A percentile compares a stretch with the other conserved stretches of the same genome.
Evolutionary conservation across 2,797 vertebrate species (phyloP).

Genomic region (Cyprinodon diabolis): DNA sequence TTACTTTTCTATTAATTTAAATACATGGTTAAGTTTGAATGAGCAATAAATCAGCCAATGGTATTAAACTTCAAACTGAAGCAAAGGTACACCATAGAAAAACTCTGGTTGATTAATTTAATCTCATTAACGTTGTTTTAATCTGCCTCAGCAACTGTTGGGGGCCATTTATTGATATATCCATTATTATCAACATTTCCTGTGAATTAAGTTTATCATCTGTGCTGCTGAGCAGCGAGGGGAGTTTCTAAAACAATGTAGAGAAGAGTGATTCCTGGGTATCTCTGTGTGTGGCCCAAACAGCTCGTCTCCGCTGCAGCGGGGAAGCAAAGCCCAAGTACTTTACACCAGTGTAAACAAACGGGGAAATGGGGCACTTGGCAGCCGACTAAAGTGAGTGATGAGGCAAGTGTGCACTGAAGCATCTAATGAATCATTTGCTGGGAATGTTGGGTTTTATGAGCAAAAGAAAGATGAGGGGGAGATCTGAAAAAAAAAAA

Average conservation of each 20-base stretch:
- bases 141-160: background rate
- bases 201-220: constrained; percentile 50
- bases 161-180: constrained; percentile 15
- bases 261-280: constrained; percentile 58
- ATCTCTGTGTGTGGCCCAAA: constrained; percentile 76
- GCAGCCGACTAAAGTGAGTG: constrained; percentile 75
- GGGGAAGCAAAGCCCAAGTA: constrained; percentile 66
- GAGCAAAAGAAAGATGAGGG: constrained; percentile 71
- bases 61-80: too few relatives aligned
- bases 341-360: constrained; percentile 78
- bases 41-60: background rate
- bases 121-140: too few relatives aligned
- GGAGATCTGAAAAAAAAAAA: constrained; percentile 52
- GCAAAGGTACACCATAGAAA: background rate
- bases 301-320: constrained; percentile 55
- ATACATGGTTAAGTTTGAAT: background rate
- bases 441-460: constrained; percentile 73
- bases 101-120: background rate
- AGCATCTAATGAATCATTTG: constrained; percentile 81
- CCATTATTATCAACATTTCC: constrained; percentile 26
- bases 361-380: constrained; percentile 79
- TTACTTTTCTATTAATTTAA: background rate
- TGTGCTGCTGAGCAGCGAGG: constrained; percentile 40
- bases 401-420: constrained; percentile 79
- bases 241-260: constrained; percentile 51